phyloP scores from a whole-genome alignment of 2,797 vertebrate genomes.

The Danio tinwini region DNA sequence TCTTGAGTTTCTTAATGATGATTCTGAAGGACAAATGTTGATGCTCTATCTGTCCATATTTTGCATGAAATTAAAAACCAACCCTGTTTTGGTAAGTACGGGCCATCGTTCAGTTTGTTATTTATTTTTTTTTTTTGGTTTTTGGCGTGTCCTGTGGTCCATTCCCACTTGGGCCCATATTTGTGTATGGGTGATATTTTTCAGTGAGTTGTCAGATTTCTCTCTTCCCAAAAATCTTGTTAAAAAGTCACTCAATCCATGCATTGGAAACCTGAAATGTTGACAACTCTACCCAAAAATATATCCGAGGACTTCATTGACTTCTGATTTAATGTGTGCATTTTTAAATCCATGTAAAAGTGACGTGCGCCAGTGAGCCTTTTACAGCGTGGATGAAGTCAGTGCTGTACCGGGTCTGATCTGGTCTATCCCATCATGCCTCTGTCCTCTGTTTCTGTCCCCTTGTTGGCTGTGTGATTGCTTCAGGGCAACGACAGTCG shows the following conservation, averaged over 20 bases:
- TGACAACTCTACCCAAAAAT: constrained; percentile 89
- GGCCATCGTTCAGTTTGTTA: constrained; percentile 73
- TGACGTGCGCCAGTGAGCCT: constrained; percentile 71
- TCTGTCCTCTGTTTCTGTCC: constrained; percentile 74
- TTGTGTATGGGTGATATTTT: constrained; percentile 86
- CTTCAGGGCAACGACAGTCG: constrained; percentile 79
- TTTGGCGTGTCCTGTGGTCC: constrained; percentile 80
- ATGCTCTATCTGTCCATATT: constrained; percentile 88
- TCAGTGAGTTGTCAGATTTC: constrained; percentile 90
- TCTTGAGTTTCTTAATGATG: constrained; percentile 38
- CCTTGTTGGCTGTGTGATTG: constrained; percentile 80
- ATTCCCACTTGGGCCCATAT: constrained; percentile 83
- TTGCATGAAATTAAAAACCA: constrained; percentile 86
- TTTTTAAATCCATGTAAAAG: constrained; percentile 85
- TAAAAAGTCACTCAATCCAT: not conserved
- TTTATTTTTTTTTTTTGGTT: constrained; percentile 65
- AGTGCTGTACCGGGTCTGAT: constrained; percentile 73
- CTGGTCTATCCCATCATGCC: constrained; percentile 69
- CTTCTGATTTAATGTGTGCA: constrained; percentile 82
- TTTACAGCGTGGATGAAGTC: constrained; percentile 84
- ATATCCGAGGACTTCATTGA: constrained; percentile 86
- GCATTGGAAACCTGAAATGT: constrained; percentile 73
- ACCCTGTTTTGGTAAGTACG: constrained; percentile 87
- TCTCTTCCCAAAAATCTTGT: constrained; percentile 54
- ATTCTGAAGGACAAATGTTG: constrained; percentile 82